Evolutionary conservation across 2,888 invertebrate genomes (phyloP).

Genomic region (Tiliacea aurago): DNA sequence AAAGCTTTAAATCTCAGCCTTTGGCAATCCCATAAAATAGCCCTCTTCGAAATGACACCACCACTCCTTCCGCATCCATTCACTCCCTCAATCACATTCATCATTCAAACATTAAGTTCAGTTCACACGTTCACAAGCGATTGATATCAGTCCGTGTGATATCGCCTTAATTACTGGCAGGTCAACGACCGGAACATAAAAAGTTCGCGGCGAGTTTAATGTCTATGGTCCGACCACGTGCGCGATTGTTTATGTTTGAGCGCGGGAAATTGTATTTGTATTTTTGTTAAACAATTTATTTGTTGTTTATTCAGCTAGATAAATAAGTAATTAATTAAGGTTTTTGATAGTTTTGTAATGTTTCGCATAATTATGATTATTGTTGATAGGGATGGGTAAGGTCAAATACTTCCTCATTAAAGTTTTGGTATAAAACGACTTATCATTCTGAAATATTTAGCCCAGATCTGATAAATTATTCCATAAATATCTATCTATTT

Average conservation of each 20-base stretch:
- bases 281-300: conserved; percentile 10
- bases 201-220: conserved; percentile 59
- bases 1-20: conserved; percentile 19
- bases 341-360: neutral
- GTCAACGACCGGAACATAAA: conserved; percentile 59
- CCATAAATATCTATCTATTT: too few species aligned
- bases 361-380: neutral
- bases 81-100: conserved; percentile 47
- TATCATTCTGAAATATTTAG: too few species aligned
- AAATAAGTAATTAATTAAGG: neutral
- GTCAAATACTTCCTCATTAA: too few species aligned
- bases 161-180: conserved; percentile 56
- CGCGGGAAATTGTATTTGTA: conserved; percentile 60
- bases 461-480: too few species aligned
- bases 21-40: conserved; percentile 43
- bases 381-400: neutral
- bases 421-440: too few species aligned
- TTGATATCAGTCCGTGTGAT: conserved; percentile 57
- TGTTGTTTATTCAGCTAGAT: conserved; percentile 12
- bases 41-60: conserved; percentile 35
- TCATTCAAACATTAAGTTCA: conserved; percentile 51
- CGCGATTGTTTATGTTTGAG: conserved; percentile 65
- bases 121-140: conserved; percentile 62
- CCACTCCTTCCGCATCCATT: conserved; percentile 50
- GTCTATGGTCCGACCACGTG: conserved; percentile 63